Evolutionary conservation across 2,113 vertebrate species (phyloP).

Genomic region (Microtus pennsylvanicus): DNA sequence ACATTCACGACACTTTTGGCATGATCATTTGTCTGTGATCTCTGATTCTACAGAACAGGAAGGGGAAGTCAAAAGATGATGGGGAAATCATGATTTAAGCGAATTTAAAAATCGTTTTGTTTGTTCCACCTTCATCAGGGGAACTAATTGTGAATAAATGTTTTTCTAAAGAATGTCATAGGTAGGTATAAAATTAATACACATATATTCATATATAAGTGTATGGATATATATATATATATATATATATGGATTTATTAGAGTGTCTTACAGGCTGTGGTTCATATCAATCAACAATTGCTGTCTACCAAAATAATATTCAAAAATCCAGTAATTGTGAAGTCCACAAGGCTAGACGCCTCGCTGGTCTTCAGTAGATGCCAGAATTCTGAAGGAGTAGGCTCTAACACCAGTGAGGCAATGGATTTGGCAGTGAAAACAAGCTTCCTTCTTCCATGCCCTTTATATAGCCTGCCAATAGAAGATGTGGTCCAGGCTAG

Average conservation of each 20-base stretch:
- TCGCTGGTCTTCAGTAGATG: background rate
- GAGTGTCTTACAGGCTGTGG: background rate
- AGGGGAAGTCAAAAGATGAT: slow-evolving; percentile 59
- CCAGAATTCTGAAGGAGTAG: background rate
- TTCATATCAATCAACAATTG: background rate
- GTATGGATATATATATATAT: background rate
- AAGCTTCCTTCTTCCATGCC: background rate
- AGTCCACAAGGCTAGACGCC: background rate
- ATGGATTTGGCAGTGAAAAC: background rate
- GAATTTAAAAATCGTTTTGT: slow-evolving; percentile 69
- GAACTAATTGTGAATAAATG: slow-evolving; percentile 75
- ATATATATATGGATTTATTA: background rate
- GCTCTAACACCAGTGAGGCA: background rate
- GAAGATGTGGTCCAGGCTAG: background rate
- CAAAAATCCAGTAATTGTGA: background rate
- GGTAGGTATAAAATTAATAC: background rate
- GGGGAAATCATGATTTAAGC: slow-evolving; percentile 51
- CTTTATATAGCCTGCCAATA: background rate
- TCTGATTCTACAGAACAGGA: background rate
- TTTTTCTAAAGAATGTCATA: slow-evolving; percentile 80
- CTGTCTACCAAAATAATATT: background rate
- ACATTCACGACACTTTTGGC: background rate
- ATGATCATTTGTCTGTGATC: background rate
- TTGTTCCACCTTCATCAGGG: slow-evolving; percentile 28
- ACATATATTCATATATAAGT: too few species aligned